Conservation (phyloP, 2,888 invertebrate genomes). For the Argyra leucocephala region DNA sequence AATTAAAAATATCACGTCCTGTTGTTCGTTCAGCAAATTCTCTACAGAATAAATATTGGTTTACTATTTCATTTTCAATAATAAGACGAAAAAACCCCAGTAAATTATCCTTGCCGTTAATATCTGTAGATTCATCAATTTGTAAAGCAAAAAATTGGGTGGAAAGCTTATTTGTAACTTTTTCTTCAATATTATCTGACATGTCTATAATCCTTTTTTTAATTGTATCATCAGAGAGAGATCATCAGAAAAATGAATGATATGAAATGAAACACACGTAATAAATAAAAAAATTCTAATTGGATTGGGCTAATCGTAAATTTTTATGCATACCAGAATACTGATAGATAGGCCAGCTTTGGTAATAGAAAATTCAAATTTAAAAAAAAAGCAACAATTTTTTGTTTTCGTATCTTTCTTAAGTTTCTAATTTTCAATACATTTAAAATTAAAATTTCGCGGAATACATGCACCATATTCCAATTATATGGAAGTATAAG, state of each 20-base stretch:
- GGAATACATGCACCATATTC: not conserved
- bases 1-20: constrained; percentile 2
- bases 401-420: too few species aligned
- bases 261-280: too few species aligned
- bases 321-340: not conserved
- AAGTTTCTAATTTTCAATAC: not conserved
- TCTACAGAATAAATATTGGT: not conserved
- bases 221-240: constrained; percentile 4
- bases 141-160: constrained; percentile 1
- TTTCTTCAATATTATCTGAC: not conserved
- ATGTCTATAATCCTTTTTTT: constrained; percentile 3
- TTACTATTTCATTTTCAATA: constrained; percentile 1
- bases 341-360: not conserved
- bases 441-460: not conserved
- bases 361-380: not conserved
- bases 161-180: constrained; percentile 7
- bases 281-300: too few species aligned
- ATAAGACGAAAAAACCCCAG: not conserved
- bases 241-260: too few species aligned
- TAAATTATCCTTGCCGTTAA: constrained; percentile 4
- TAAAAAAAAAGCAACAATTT: not conserved
- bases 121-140: constrained; percentile 7
- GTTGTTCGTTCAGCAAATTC: not conserved
- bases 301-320: too few species aligned
- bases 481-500: too few species aligned